Percentiles rank a stretch among this genome's conserved stretches.
phyloP scores from a whole-genome alignment of 2,113 vertebrate genomes.

The Coryphaenoides rupestris region DNA sequence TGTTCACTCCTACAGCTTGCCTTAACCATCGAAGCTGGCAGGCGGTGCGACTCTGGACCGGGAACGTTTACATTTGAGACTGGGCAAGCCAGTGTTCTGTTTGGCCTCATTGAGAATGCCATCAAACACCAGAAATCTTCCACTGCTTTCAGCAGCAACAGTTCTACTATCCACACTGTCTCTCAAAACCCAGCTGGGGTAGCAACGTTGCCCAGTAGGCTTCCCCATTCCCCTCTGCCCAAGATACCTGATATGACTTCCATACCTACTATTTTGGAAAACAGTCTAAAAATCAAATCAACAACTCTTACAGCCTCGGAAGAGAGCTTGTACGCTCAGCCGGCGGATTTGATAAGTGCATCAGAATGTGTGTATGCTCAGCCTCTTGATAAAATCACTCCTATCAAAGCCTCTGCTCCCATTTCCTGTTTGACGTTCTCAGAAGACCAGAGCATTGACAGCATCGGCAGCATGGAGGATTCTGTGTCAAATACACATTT shows the following conservation, averaged over 20 bases:
- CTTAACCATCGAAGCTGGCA: constrained; percentile 91
- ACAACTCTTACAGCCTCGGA: constrained; percentile 1
- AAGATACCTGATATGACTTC: constrained; percentile 29
- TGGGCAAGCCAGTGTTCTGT: constrained; percentile 83
- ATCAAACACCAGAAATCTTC: constrained; percentile 80
- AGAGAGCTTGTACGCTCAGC: neutral
- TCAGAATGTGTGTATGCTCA: constrained; percentile 65
- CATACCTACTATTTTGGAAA: constrained; percentile 33
- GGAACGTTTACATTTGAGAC: constrained; percentile 92
- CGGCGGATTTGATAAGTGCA: constrained; percentile 2
- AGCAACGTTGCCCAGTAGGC: constrained; percentile 30
- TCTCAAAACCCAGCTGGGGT: constrained; percentile 34
- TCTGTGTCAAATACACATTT: neutral
- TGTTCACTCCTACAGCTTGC: constrained; percentile 68
- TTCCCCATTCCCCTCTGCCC: constrained; percentile 64
- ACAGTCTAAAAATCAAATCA: constrained; percentile 25
- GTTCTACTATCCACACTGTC: neutral
- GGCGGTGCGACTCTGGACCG: constrained; percentile 87
- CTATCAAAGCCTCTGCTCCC: constrained; percentile 19
- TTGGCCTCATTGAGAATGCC: constrained; percentile 81
- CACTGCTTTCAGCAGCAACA: constrained; percentile 42
- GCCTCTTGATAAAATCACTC: constrained; percentile 70
- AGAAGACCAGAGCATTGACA: constrained; percentile 82
- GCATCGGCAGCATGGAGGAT: constrained; percentile 64
- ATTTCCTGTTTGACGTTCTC: neutral